Evolutionary conservation across 2,888 invertebrate species (phyloP).

Genomic region (Lutraria lutraria): DNA sequence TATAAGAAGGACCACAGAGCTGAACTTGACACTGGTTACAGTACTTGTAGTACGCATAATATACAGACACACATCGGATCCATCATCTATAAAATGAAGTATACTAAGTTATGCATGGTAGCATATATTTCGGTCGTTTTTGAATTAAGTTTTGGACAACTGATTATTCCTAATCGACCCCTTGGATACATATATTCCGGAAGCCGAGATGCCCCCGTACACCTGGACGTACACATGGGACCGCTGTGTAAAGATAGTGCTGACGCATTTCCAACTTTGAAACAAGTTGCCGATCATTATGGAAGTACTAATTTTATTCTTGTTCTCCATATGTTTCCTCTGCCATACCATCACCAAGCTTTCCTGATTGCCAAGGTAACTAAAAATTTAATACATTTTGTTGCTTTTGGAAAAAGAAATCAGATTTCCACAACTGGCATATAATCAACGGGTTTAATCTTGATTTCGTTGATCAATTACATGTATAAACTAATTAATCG

Average conservation of each 20-base stretch:
- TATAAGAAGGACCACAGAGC: no score
- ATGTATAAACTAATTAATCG: not conserved
- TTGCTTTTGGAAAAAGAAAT: not conserved
- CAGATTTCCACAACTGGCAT: not conserved
- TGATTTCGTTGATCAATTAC: not conserved
- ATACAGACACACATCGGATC: no score
- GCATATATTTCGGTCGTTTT: not conserved
- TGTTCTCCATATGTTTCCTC: constrained; percentile 78
- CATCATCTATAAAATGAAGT: not conserved
- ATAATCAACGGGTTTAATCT: not conserved
- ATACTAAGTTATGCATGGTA: not conserved
- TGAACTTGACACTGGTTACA: no score
- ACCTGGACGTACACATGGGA: constrained; percentile 79
- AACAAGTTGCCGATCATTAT: constrained; percentile 77
- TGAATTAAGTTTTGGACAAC: constrained; percentile 29
- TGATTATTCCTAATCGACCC: constrained; percentile 75
- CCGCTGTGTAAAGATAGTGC: constrained; percentile 81
- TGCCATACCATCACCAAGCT: constrained; percentile 83
- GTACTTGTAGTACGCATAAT: no score
- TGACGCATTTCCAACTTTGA: constrained; percentile 73
- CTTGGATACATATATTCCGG: constrained; percentile 79
- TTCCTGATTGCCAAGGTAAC: constrained; percentile 79
- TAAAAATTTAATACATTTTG: not conserved
- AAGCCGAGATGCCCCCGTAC: constrained; percentile 70
- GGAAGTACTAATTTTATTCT: constrained; percentile 73